A percentile compares a stretch with the other conserved stretches of the same genome.
Evolutionary conservation across 2,113 vertebrate genomes (phyloP).

Genomic region (Lates calcarifer): DNA sequence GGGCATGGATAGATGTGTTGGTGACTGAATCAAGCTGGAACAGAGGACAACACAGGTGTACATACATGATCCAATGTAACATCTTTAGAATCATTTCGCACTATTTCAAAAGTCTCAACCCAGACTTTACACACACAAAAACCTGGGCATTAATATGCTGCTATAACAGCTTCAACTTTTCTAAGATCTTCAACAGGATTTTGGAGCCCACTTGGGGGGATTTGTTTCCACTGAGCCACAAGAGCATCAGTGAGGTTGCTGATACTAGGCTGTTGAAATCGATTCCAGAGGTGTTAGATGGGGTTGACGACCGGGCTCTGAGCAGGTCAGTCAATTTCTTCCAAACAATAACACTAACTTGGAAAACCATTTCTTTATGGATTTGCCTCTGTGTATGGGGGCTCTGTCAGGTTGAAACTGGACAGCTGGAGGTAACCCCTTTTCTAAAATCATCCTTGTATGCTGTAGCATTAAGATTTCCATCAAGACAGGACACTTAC

Average conservation of each 20-base stretch:
- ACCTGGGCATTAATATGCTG: too few relatives aligned
- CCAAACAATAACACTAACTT: too few relatives aligned
- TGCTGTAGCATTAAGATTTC: neutral
- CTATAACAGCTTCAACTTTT: neutral
- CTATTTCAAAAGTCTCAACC: neutral
- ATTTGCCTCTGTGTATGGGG: neutral
- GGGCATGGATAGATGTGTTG: neutral
- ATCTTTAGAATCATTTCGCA: neutral
- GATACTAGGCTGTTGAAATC: neutral
- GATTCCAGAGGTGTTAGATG: too few relatives aligned
- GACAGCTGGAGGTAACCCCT: neutral
- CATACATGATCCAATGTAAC: neutral
- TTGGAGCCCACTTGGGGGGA: neutral
- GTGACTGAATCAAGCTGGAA: slow-evolving; percentile 34
- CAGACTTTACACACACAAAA: neutral
- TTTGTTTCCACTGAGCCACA: neutral
- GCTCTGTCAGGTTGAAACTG: too few relatives aligned
- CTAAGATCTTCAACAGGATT: neutral
- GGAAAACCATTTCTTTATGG: neutral
- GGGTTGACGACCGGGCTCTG: too few relatives aligned
- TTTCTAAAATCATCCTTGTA: neutral
- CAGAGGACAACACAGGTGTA: neutral
- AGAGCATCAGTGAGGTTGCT: too few relatives aligned
- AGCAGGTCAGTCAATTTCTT: neutral
- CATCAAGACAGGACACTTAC: too few relatives aligned